Evolutionary conservation across 2,113 vertebrate species (phyloP).

Genomic region (Crotalus horridus): DNA sequence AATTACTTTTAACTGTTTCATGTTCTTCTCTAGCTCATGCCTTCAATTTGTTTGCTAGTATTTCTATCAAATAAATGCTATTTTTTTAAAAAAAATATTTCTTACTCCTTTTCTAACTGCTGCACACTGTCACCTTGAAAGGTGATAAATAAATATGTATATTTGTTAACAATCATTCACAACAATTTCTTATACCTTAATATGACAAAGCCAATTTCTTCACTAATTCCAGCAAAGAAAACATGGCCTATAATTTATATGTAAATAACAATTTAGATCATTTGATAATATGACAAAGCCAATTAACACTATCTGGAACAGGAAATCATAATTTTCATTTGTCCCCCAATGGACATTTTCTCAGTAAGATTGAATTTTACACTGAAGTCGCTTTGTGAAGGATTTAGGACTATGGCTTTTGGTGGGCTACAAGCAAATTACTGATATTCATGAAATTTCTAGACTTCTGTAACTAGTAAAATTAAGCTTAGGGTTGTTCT

Average conservation of each 20-base stretch:
- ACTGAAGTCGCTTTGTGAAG: neutral
- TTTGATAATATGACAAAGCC: neutral
- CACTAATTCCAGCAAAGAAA: conserved; percentile 8
- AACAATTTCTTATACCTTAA: neutral
- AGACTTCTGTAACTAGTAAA: neutral
- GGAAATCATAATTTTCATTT: neutral
- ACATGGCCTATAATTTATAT: conserved; percentile 1
- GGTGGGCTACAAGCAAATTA: neutral
- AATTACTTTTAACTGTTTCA: neutral
- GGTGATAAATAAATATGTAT: neutral
- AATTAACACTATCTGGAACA: neutral
- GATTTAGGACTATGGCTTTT: neutral
- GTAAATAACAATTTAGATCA: neutral
- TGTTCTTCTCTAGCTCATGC: neutral
- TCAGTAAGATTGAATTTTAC: neutral
- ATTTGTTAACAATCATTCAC: neutral
- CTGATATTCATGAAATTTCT: neutral
- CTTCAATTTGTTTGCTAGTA: neutral
- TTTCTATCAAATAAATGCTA: neutral
- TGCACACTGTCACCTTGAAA: neutral
- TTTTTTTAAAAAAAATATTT: neutral
- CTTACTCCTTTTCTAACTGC: neutral
- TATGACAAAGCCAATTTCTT: neutral
- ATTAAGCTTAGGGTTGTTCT: neutral
- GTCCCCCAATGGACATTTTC: neutral